Conservation (phyloP, 2,888 invertebrate genomes). For the Antheraea assamensis region DNA sequence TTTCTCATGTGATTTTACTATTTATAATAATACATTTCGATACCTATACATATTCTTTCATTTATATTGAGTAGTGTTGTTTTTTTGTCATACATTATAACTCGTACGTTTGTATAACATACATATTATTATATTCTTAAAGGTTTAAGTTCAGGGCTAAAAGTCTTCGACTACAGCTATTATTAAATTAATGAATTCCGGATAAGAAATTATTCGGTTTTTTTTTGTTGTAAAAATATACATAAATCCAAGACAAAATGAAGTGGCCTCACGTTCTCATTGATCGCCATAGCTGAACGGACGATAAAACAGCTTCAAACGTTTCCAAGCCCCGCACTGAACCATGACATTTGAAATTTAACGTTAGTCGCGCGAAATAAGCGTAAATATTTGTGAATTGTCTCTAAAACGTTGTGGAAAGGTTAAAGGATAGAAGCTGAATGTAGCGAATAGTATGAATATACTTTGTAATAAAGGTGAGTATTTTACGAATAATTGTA, state of each 20-base stretch:
- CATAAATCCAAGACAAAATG: not conserved
- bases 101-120: not conserved
- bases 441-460: not conserved
- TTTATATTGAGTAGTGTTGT: not conserved
- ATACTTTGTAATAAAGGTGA: not conserved
- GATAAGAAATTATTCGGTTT: constrained; percentile 2
- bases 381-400: constrained; percentile 35
- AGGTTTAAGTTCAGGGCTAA: not conserved
- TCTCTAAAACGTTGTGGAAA: constrained; percentile 33
- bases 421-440: constrained; percentile 45
- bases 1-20: no score
- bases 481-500: not conserved
- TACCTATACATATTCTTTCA: not conserved
- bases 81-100: not conserved
- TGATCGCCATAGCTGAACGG: constrained; percentile 14
- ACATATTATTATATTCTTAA: constrained; percentile 2
- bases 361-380: constrained; percentile 26
- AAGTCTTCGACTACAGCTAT: not conserved
- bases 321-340: constrained; percentile 12
- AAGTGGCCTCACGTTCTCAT: constrained; percentile 13
- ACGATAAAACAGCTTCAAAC: constrained; percentile 19
- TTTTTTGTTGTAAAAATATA: constrained; percentile 5
- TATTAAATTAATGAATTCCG: not conserved
- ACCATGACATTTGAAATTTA: constrained; percentile 22
- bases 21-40: not conserved